Percentiles rank a stretch among this genome's conserved stretches.
Evolutionary conservation across 2,888 invertebrate genomes (phyloP).

Genomic region (Stenchaetothrips biformis): DNA sequence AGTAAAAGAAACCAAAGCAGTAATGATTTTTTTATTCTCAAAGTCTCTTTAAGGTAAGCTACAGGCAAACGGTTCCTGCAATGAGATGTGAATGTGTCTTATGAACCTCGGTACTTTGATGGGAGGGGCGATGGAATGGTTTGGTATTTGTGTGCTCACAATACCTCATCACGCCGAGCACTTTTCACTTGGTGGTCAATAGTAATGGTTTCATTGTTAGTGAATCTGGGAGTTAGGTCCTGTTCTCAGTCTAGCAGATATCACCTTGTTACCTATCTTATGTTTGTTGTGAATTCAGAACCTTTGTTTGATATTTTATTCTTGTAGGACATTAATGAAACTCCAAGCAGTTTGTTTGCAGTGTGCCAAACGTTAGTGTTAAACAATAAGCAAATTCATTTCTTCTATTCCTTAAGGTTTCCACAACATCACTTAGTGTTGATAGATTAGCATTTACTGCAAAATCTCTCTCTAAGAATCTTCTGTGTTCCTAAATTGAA

Average conservation of each 20-base stretch:
- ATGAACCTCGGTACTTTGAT: not conserved
- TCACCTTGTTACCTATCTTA: conserved; percentile 2
- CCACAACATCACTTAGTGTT: not conserved
- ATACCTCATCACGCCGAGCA: not conserved
- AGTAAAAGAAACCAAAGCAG: too few relatives aligned
- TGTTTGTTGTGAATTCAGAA: not conserved
- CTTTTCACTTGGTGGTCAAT: not conserved
- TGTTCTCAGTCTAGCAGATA: not conserved
- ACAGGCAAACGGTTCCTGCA: not conserved
- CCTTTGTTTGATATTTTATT: conserved; percentile 13
- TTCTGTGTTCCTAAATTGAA: not conserved
- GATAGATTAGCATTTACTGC: not conserved
- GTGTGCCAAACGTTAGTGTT: conserved; percentile 15
- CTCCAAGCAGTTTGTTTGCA: conserved; percentile 24
- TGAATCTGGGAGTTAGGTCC: not conserved
- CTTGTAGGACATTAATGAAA: not conserved
- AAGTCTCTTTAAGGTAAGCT: not conserved
- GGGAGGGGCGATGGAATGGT: not conserved
- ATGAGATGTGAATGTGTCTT: not conserved
- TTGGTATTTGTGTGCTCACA: not conserved
- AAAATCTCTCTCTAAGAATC: not conserved
- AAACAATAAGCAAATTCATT: not conserved
- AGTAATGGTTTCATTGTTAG: not conserved
- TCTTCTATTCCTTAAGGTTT: not conserved
- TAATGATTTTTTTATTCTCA: not conserved